phyloP scores from a whole-genome alignment of 2,113 vertebrate genomes.

The Pagrus major region DNA sequence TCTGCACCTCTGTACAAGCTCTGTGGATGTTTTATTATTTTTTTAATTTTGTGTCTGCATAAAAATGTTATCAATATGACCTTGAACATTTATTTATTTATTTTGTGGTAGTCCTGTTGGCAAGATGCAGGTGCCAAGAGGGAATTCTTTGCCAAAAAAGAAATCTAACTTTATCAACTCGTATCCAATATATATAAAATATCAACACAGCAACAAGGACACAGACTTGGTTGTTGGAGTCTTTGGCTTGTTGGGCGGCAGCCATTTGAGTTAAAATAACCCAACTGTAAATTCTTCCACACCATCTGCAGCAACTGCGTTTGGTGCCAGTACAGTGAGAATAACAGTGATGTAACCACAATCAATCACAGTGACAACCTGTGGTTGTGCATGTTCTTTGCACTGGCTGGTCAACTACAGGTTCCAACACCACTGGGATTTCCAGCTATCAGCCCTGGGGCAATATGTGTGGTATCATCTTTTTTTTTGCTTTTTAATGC shows the following conservation, averaged over 20 bases:
- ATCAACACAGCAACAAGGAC: not conserved
- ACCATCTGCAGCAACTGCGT: not conserved
- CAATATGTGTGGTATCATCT: slow-evolving; percentile 26
- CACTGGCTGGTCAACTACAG: not conserved
- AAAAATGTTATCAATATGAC: too few relatives aligned
- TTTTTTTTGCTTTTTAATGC: slow-evolving; percentile 25
- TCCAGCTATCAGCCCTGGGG: slow-evolving; percentile 20
- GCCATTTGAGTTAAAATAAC: slow-evolving; percentile 1
- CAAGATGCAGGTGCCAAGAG: too few relatives aligned
- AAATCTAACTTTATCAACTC: too few relatives aligned
- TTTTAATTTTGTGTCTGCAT: too few relatives aligned
- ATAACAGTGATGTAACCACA: slow-evolving; percentile 21
- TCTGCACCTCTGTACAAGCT: too few relatives aligned
- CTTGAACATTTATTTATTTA: too few relatives aligned
- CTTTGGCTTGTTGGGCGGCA: not conserved
- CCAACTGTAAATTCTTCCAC: not conserved
- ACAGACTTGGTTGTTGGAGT: not conserved
- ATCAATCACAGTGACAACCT: slow-evolving; percentile 40
- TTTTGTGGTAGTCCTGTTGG: too few relatives aligned
- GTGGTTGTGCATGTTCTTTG: slow-evolving; percentile 23
- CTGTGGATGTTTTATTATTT: too few relatives aligned
- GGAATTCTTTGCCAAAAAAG: too few relatives aligned
- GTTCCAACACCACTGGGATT: slow-evolving; percentile 27
- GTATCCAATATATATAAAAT: too few relatives aligned
- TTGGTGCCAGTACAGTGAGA: not conserved